Conservation (phyloP, 2,113 vertebrate genomes). For the Neogobius melanostomus region DNA sequence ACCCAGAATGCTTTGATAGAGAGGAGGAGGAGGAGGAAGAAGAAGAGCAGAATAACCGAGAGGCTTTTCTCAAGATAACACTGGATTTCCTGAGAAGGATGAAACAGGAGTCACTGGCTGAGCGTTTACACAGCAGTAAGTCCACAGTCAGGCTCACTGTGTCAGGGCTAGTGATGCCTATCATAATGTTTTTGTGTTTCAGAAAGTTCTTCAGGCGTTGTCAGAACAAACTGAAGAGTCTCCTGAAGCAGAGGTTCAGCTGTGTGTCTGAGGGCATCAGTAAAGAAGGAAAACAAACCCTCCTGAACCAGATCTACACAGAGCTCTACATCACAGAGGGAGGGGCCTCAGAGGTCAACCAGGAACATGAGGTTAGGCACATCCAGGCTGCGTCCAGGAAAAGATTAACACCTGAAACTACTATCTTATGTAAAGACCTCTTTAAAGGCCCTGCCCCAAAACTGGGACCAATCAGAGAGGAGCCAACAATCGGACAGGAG, state of each 20-base stretch:
- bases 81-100: constrained; percentile 22
- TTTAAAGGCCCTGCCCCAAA: not conserved
- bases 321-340: constrained; percentile 39
- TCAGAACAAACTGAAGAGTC: not conserved
- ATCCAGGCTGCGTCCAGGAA: constrained; percentile 33
- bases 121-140: constrained; percentile 37
- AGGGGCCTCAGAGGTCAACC: not conserved
- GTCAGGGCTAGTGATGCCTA: not conserved
- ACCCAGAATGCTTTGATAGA: constrained; percentile 5
- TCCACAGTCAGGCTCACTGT: not conserved
- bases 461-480: not conserved
- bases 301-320: constrained; percentile 19
- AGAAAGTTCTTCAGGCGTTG: not conserved
- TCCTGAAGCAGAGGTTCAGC: not conserved
- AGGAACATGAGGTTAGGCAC: not conserved
- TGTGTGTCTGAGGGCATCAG: not conserved
- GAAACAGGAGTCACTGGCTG: constrained; percentile 29
- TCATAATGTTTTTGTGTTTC: not conserved
- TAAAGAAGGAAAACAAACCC: not conserved
- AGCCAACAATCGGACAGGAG: not conserved
- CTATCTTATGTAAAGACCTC: constrained; percentile 3
- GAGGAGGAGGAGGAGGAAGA: not conserved
- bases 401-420: constrained; percentile 24
- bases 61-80: constrained; percentile 36
- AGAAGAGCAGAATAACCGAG: constrained; percentile 17